Evolutionary conservation across 2,797 vertebrate genomes (phyloP), one percentile per base, ranked within the genome.

Genomic region (Myotis myotis): DNA sequence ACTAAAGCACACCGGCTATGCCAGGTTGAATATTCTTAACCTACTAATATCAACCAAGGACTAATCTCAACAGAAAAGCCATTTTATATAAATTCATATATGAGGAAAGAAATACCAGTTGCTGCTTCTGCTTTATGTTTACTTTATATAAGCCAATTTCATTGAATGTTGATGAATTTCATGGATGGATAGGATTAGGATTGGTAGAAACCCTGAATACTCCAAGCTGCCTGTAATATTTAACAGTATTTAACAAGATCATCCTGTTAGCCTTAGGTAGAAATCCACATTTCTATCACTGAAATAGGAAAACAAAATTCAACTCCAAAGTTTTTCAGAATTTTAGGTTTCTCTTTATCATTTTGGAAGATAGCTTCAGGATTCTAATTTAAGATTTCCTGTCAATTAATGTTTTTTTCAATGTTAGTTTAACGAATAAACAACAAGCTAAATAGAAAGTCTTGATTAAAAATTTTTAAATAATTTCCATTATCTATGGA

Each of bases 361-460:
- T 84, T 84, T 87, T 74, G 62, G 66, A 92, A 92, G 38, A 80
- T 60, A 89, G 66, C 30, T 76, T 89, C 66, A 49, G 28, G 44
- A 64, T 74, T 84, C 1, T 91, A 82, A 87, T 30, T 57, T 60
- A 80, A 49, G 66, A 49, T 87, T 74, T 92, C 51, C 33, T 33
- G 17, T 87, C 28, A 57, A 8, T 72, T n/a, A 47, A 22, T n/a
- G 19, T 84, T 60, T 70, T 70, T 84, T 94, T 49, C 70, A 62
- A 0, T 62, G 23, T 87, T 81, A 88, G 23, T 70, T 86, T 75
- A 62, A 70, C 51, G 11, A 72, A 17, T 57, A 38, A 87, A 78
- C 79, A 74, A 79, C n/a, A 91, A 87, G 23, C 36, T 87, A 92
- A 74, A 12, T 41, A 79, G 64, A 66, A 87, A 90, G 33, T 87